Evolutionary conservation across 2,797 vertebrate species (phyloP), one percentile per base, ranked within the genome.

Genomic region (Parauchenoglanis ngamensis): DNA sequence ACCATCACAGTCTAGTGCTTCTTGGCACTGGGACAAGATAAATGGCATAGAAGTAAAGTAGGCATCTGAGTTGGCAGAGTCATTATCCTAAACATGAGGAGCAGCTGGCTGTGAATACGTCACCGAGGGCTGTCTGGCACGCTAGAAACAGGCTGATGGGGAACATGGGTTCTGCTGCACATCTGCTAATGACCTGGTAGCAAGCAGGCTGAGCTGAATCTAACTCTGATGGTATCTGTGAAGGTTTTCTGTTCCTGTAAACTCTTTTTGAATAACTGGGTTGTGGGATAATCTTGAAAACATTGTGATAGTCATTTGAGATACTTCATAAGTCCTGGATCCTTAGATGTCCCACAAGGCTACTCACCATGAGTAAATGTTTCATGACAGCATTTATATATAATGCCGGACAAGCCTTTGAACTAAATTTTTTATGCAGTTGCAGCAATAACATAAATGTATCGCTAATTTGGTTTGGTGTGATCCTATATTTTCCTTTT

Each of bases 131-230:
- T 75, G 31, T 28, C 57, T 46, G 61, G 79, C 91, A 89, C 91
- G 56, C 90, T 91, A 90, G 93, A 94, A 93, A 94, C 92, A 92
- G 79, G 76, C 86, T 86, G 87, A 89, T 61, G 31, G 90, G 89
- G 92, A 94, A 92, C 90, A 89, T 92, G 92, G 92, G 90, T 91
- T 93, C 91, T 92, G 91, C 57, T 92, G 90, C 94, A 95, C 94
- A 95, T 95, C 94, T 95, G 95, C 92, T 95, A 93, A 95, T 95
- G 94, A 95, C 94, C 92, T 92, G 90, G 91, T 92, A 90, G 92
- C 92, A 91, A 93, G 90, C 91, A 92, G 92, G 88, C 90, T 90
- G 83, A 84, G 82, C 75, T 87, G 90, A 91, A 91, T n/a, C 78
- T 25, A 46, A 61, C 57, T 80, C 10, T 40, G 10, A 54, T 28